These are phyloP conservation scores for Nannoperca obscura DNA, from an alignment of 2,797 vertebrate species.

Conservation along the genomic window DNA sequence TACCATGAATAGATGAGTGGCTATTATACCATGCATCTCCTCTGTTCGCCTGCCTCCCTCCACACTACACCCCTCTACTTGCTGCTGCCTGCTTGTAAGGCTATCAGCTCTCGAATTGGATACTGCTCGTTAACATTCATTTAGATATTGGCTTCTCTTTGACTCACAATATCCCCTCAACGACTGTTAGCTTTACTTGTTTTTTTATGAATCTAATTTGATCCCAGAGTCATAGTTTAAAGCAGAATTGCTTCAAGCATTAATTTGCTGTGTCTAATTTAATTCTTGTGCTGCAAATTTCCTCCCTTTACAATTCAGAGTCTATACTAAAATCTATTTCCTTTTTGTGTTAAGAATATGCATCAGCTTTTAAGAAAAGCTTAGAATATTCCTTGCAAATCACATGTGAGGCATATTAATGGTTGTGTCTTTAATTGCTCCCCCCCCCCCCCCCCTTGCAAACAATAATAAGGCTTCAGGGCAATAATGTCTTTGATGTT, in stretches of 20 bases:
- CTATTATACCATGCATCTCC: slow-evolving; percentile 74
- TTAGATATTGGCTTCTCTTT: slow-evolving; percentile 80
- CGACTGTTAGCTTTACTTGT: slow-evolving; percentile 75
- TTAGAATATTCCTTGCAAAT: slow-evolving; percentile 66
- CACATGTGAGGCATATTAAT: slow-evolving; percentile 59
- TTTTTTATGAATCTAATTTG: slow-evolving; percentile 80
- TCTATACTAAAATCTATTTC: slow-evolving; percentile 55
- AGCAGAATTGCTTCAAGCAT: slow-evolving; percentile 79
- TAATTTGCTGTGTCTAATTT: slow-evolving; percentile 83
- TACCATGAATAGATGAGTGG: slow-evolving; percentile 81
- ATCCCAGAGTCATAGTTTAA: slow-evolving; percentile 78
- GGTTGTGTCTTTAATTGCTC: slow-evolving; percentile 61
- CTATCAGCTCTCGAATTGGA: slow-evolving; percentile 77
- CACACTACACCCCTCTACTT: slow-evolving; percentile 40
- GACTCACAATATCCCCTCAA: slow-evolving; percentile 77
- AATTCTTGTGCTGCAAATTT: slow-evolving; percentile 70
- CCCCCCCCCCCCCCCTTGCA: slow-evolving; percentile 20
- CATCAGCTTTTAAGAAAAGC: slow-evolving; percentile 56
- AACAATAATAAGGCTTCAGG: slow-evolving; percentile 59
- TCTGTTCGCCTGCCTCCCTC: slow-evolving; percentile 56
- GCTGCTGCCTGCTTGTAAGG: slow-evolving; percentile 68
- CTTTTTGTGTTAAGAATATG: slow-evolving; percentile 56
- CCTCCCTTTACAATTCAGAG: slow-evolving; percentile 54
- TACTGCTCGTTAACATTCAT: slow-evolving; percentile 81
- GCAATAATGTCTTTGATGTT: slow-evolving; percentile 60